Evolutionary conservation across 1,140 invertebrate species (phyloP), one percentile per base, ranked within the genome.

Genomic region (Lordiphosa mommai): DNA sequence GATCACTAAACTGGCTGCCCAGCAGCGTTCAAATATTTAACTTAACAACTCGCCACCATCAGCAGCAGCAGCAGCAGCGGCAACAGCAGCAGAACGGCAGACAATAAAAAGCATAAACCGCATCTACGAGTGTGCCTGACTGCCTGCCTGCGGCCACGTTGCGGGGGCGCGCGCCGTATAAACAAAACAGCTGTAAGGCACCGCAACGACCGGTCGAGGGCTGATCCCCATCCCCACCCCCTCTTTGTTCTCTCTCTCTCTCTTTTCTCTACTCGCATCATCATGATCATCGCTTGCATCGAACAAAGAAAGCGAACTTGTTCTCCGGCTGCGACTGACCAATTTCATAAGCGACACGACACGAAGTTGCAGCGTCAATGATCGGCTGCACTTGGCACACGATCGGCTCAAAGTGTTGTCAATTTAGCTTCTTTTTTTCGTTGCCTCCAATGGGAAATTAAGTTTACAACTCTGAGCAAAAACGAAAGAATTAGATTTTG

Each of bases 91-190:
- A 41, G 47, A 55, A 37, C 49, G 23, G 17, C 52, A 52, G 34
- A 52, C 74, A 76, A 82, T 80, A 82, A 80, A 80, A 71, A 82
- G 66, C 76, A 80, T 37, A 70, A 66, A 65, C 59, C 60, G 66
- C 76, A 32, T 34, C 30, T 38, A 40, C 41, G 27, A 29, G 40
- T 7, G 4, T 17, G 46, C 30, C 7, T n/a, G n/a, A n/a, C n/a
- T n/a, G n/a, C 14, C 13, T 51, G 38, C 48, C 34, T 12, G 41
- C 8, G 5, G 32, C 29, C 36, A 27, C 12, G 37, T 50, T 37
- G 61, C 51, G 50, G 66, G 60, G 59, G 43, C 30, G 71, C 53
- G 36, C 53, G 36, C 13, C 33, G 40, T 56, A 59, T 61, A 66
- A 67, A 57, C 48, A 71, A 77, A 77, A 70, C 65, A 69, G 71